Percentiles rank a stretch among this genome's conserved stretches.
phyloP scores from a whole-genome alignment of 2,797 vertebrate species.

The Silurus lanzhouensis region DNA sequence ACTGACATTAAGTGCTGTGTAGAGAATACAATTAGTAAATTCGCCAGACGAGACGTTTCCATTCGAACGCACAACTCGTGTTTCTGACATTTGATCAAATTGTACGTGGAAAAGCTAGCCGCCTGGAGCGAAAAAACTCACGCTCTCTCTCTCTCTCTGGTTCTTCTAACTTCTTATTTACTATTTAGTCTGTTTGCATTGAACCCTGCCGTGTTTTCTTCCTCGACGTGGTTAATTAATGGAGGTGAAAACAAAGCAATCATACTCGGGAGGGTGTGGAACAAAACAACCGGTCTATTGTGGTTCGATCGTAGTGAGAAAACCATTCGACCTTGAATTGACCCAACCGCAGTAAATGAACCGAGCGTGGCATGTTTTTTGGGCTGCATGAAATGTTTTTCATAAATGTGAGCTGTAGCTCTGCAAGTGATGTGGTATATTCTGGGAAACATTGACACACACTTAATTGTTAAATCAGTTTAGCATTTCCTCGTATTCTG shows the following conservation, averaged over 20 bases:
- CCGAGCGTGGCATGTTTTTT: neutral
- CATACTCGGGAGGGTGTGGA: neutral
- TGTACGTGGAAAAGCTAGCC: neutral
- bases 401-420: neutral
- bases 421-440: neutral
- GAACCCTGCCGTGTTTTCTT: neutral
- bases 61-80: neutral
- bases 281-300: constrained; percentile 2
- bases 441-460: neutral
- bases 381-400: neutral
- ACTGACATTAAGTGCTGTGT: neutral
- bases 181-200: constrained; percentile 7
- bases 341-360: neutral
- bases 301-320: neutral
- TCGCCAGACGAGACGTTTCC: neutral
- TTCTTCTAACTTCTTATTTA: neutral
- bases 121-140: neutral
- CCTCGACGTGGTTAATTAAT: neutral
- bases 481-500: neutral
- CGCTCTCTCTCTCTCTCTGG: no score
- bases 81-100: neutral
- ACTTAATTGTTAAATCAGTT: neutral
- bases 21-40: neutral
- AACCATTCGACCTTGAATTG: constrained; percentile 5
- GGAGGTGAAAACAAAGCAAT: constrained; percentile 17